Conservation (phyloP, 1,140 invertebrate species). For the Drosophila lini region DNA sequence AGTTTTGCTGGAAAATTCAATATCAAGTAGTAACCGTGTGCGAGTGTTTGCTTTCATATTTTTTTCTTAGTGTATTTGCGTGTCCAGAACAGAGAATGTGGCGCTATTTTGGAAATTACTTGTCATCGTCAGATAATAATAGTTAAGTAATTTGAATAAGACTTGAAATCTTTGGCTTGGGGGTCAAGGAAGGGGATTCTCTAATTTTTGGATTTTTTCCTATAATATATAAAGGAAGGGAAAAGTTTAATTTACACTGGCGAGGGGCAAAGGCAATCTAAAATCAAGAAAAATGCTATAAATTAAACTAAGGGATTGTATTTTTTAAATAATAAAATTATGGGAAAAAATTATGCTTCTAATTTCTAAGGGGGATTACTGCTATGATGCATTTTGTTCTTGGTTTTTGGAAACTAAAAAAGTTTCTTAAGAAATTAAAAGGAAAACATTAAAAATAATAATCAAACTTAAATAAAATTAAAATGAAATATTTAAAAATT, state of each 20-base stretch:
- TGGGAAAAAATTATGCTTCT: no score
- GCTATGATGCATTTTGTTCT: background rate
- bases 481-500: background rate
- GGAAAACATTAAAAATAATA: no score
- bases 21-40: conserved; percentile 37
- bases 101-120: conserved; percentile 29
- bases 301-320: background rate
- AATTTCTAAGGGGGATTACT: background rate
- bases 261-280: background rate
- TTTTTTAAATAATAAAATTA: background rate
- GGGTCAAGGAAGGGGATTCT: background rate
- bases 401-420: background rate
- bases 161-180: background rate
- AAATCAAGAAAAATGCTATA: background rate
- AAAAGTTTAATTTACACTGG: background rate
- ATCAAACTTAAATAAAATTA: no score
- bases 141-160: background rate
- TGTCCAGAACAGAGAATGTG: conserved; percentile 49
- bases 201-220: conserved; percentile 5
- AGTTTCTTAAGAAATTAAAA: background rate
- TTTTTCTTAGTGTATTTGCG: conserved; percentile 39
- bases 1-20: conserved; percentile 54
- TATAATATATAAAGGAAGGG: background rate
- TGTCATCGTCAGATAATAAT: conserved; percentile 20
- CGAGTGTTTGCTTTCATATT: conserved; percentile 13